Conservation (phyloP, 2,888 invertebrate species). For the Drosophila diplacantha region DNA sequence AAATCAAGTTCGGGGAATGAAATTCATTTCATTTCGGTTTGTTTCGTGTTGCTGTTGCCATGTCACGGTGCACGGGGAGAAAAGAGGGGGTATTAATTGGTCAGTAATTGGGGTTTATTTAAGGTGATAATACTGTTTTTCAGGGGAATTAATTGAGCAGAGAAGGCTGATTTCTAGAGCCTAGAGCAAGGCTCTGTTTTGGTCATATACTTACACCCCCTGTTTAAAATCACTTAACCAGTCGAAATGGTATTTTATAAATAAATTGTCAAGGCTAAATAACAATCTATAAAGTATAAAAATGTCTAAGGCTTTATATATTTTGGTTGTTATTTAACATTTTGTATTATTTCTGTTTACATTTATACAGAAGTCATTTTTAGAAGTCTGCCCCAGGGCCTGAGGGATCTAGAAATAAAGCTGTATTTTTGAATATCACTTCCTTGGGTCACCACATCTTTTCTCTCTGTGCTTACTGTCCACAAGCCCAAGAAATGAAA, state of each 20-base stretch:
- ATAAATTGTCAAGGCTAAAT: no score
- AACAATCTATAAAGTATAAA: no score
- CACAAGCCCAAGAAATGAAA: slow-evolving; percentile 27
- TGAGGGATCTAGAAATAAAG: accelerated
- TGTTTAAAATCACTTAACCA: no score
- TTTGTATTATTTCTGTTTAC: not conserved
- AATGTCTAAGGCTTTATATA: no score
- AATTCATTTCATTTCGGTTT: slow-evolving; percentile 39
- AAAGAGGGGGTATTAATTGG: not conserved
- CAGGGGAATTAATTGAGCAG: not conserved
- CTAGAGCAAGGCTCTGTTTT: no score
- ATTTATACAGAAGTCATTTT: not conserved
- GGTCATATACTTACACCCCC: no score
- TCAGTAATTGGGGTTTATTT: not conserved
- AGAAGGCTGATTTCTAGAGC: no score
- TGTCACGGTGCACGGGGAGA: slow-evolving; percentile 22
- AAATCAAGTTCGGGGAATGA: slow-evolving; percentile 62
- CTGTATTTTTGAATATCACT: not conserved
- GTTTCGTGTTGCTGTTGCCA: slow-evolving; percentile 26
- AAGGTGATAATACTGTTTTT: not conserved
- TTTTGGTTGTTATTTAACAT: not conserved
- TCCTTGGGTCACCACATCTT: not conserved
- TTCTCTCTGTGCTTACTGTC: slow-evolving; percentile 15
- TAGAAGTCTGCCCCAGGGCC: not conserved
- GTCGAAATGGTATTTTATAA: no score